phyloP scores from a whole-genome alignment of 2,888 invertebrate genomes.

The Perdita meconis region DNA sequence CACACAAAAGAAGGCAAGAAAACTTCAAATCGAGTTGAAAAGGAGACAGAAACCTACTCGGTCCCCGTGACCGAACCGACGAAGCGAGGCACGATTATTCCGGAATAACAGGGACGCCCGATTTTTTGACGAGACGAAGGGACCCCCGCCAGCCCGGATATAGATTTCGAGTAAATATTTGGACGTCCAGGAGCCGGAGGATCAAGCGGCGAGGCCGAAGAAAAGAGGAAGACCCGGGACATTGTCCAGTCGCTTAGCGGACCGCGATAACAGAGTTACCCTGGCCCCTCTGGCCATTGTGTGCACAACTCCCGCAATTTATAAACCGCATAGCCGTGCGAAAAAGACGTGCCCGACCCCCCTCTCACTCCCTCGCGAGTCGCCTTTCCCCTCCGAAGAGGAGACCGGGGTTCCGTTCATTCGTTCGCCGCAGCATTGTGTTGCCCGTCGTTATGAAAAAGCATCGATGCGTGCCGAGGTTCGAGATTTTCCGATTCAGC shows the following conservation, averaged over 20 bases:
- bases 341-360: slow-evolving; percentile 53
- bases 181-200: slow-evolving; percentile 76
- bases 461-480: slow-evolving; percentile 58
- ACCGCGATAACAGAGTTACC: slow-evolving; percentile 83
- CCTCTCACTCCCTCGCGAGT: slow-evolving; percentile 32
- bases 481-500: slow-evolving; percentile 54
- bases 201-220: slow-evolving; percentile 17
- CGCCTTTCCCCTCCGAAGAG: slow-evolving; percentile 24
- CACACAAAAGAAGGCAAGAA: too few species aligned
- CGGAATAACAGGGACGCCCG: slow-evolving; percentile 64
- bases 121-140: slow-evolving; percentile 51
- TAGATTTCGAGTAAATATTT: slow-evolving; percentile 81
- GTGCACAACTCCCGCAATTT: slow-evolving; percentile 71
- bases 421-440: slow-evolving; percentile 48
- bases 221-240: slow-evolving; percentile 54
- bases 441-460: slow-evolving; percentile 28
- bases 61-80: too few species aligned
- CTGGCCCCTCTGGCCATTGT: slow-evolving; percentile 68
- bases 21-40: too few species aligned
- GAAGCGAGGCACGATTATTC: slow-evolving; percentile 61
- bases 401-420: neutral
- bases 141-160: slow-evolving; percentile 62
- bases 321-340: slow-evolving; percentile 70
- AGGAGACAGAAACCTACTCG: too few species aligned
- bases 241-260: slow-evolving; percentile 79